Percentiles rank a stretch among this genome's conserved stretches.
Evolutionary conservation across 1,140 invertebrate genomes (phyloP).

Genomic region (Drosophila simulans): DNA sequence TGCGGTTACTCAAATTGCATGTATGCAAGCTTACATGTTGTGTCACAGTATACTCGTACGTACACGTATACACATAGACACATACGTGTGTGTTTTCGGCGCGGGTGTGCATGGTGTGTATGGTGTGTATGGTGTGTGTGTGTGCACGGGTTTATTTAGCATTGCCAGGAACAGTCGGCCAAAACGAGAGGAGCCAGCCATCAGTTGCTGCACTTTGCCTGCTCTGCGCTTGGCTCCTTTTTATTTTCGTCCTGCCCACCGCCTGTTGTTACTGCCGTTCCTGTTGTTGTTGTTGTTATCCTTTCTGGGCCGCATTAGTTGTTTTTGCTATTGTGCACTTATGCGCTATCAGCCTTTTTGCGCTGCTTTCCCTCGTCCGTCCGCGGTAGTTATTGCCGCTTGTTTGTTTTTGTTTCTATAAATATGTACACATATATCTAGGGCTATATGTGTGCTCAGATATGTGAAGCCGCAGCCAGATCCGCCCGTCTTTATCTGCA

Average conservation of each 20-base stretch:
- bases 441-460: slow-evolving; percentile 1
- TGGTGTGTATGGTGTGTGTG: slow-evolving; percentile 31
- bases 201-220: slow-evolving; percentile 62
- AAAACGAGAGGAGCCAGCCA: slow-evolving; percentile 58
- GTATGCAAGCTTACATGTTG: slow-evolving; percentile 76
- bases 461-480: slow-evolving; percentile 38
- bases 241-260: slow-evolving; percentile 33
- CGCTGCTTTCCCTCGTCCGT: slow-evolving; percentile 41
- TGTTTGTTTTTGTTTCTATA: slow-evolving; percentile 49
- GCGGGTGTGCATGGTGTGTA: slow-evolving; percentile 35
- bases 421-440: slow-evolving; percentile 26
- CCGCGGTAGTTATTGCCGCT: slow-evolving; percentile 60
- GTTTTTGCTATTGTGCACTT: slow-evolving; percentile 66
- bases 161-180: slow-evolving; percentile 54
- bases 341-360: slow-evolving; percentile 79
- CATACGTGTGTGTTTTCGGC: slow-evolving; percentile 33
- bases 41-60: slow-evolving; percentile 41
- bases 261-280: slow-evolving; percentile 8
- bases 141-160: slow-evolving; percentile 72
- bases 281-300: slow-evolving; percentile 17
- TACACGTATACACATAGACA: slow-evolving; percentile 12
- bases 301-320: slow-evolving; percentile 21
- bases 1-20: slow-evolving; percentile 84
- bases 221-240: slow-evolving; percentile 55
- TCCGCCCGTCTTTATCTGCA: slow-evolving; percentile 63